phyloP scores from a whole-genome alignment of 2,888 invertebrate species.

The Coronaproctus castanopsis region DNA sequence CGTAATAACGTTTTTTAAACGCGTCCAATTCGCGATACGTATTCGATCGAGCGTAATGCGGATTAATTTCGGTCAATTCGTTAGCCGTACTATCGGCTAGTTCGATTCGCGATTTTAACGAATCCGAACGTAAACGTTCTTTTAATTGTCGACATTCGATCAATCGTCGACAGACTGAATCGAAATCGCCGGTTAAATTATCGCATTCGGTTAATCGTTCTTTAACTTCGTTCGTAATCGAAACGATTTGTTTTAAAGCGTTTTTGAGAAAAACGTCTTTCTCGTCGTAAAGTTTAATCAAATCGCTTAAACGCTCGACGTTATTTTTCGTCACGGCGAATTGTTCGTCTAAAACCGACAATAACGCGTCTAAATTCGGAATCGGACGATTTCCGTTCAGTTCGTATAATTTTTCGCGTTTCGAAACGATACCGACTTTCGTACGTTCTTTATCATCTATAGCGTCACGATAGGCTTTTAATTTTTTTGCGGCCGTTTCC shows the following conservation, averaged over 20 bases:
- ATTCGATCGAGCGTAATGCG: slow-evolving; percentile 53
- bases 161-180: slow-evolving; percentile 55
- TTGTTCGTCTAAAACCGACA: slow-evolving; percentile 47
- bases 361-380: slow-evolving; percentile 44
- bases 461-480: slow-evolving; percentile 70
- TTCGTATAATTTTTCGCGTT: slow-evolving; percentile 56
- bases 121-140: slow-evolving; percentile 49
- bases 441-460: slow-evolving; percentile 54
- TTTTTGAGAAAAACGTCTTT: slow-evolving; percentile 50
- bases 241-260: slow-evolving; percentile 48
- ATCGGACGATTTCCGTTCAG: slow-evolving; percentile 50
- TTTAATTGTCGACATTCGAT: slow-evolving; percentile 52
- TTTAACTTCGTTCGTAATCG: slow-evolving; percentile 47
- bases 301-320: slow-evolving; percentile 49
- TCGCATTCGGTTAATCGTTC: slow-evolving; percentile 75
- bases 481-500: slow-evolving; percentile 52
- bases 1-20: slow-evolving; percentile 64
- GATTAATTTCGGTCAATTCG: slow-evolving; percentile 50
- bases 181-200: slow-evolving; percentile 69
- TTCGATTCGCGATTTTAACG: slow-evolving; percentile 44
- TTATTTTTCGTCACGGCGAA: slow-evolving; percentile 51
- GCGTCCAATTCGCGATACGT: slow-evolving; percentile 62
- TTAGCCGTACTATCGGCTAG: slow-evolving; percentile 46
- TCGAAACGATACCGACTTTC: slow-evolving; percentile 53
- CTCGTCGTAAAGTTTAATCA: slow-evolving; percentile 49